phyloP scores from a whole-genome alignment of 2,888 invertebrate genomes.

The Frankliniella intonsa region DNA sequence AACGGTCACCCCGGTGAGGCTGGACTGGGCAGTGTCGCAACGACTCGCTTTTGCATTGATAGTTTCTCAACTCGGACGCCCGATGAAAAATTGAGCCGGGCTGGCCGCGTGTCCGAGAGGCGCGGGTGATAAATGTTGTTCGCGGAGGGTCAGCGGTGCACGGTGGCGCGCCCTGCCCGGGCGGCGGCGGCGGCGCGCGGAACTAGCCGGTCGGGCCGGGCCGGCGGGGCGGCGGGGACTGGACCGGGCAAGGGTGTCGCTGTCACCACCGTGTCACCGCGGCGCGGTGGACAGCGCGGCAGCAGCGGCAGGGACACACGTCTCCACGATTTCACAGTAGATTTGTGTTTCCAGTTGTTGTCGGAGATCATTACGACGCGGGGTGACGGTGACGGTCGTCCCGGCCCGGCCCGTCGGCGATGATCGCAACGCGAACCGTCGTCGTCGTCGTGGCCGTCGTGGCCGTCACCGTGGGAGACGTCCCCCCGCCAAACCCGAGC shows the following conservation, averaged over 20 bases:
- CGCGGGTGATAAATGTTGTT: conserved; percentile 2
- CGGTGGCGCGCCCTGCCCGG: not conserved
- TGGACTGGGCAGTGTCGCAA: not conserved
- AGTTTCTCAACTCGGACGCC: conserved; percentile 17
- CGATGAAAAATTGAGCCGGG: conserved; percentile 25
- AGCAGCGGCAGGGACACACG: not conserved
- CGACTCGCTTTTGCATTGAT: conserved; percentile 6
- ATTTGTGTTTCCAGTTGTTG: not conserved
- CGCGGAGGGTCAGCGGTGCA: not conserved
- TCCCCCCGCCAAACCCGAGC: no score
- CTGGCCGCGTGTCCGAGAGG: not conserved
- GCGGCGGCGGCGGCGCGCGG: not conserved
- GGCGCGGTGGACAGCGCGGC: not conserved
- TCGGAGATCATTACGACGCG: not conserved
- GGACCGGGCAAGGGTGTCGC: not conserved
- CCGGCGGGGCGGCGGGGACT: no score
- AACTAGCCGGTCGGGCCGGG: not conserved
- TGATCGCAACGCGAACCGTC: not conserved
- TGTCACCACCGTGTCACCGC: not conserved
- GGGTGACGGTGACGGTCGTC: not conserved
- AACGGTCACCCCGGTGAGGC: not conserved
- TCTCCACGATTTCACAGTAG: not conserved
- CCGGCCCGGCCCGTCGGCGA: not conserved
- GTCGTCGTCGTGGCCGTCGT: not conserved
- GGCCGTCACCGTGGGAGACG: no score